Evolutionary conservation across 2,113 vertebrate species (phyloP), one percentile per base, ranked within the genome.

Genomic region (Rhipidura dahli): DNA sequence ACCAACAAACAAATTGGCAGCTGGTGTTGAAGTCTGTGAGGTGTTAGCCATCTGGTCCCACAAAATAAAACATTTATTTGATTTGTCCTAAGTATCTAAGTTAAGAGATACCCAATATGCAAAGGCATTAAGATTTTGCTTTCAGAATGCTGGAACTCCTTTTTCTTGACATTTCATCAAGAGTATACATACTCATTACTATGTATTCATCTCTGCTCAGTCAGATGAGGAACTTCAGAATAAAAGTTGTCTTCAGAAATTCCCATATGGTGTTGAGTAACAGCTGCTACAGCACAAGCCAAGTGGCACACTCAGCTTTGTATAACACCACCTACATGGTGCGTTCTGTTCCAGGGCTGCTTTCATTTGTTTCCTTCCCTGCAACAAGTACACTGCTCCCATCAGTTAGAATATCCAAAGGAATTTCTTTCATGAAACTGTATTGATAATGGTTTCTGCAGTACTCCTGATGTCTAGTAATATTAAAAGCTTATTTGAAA

Each of bases 1-100:
- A 84, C 26, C 91, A 94, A 76, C 77, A 97, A 96, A 94, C 89
- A 97, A 95, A 96, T 92, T 37, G 91, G 91, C 93, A 97, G 83
- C 86, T 97, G 94, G 90, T 47, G 53, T 93, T 93, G 93, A 51
- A 93, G 61, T 51, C 57, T 89, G 90, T 81, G 81, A 95, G 65
- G 87, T 93, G 78, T 96, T 83, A 92, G 88, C 90, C 88, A 70
- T 90, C 93, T 97, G 93, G 94, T 83, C 64, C 24, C 44, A 71
- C 40, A 71, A 90, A 96, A 93, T 97, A 89, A 96, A 97, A 91
- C 70, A 97, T 96, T 97, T 75, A 96, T 94, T 96, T 94, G 60
- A 72, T 79, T 94, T 83, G 64, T 87, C 75, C 78, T 53, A 76
- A 71, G n/a, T 53, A 61, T 51, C 56, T 63, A 76, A 90, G 60